phyloP scores from a whole-genome alignment of 2,888 invertebrate species.

The Leptinotarsa tumamoca region DNA sequence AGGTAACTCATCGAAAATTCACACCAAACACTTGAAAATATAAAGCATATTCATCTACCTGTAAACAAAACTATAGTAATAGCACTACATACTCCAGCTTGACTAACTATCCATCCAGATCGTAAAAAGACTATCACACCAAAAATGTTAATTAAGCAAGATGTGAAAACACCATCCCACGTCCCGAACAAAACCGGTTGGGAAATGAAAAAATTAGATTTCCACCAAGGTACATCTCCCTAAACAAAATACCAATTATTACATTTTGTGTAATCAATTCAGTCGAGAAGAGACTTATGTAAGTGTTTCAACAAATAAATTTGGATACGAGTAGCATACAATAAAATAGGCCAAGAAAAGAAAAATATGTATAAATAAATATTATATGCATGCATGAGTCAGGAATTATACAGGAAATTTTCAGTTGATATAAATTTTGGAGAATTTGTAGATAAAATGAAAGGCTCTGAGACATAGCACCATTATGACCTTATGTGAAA shows the following conservation, averaged over 20 bases:
- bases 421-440: no score
- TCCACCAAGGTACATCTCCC: slow-evolving; percentile 94
- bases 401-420: no score
- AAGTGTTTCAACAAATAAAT: no score
- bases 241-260: slow-evolving; percentile 60
- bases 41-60: slow-evolving; percentile 67
- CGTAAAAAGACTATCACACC: slow-evolving; percentile 97
- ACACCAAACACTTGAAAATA: slow-evolving; percentile 2
- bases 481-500: no score
- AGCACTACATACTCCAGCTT: slow-evolving; percentile 86
- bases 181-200: slow-evolving; percentile 96
- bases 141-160: slow-evolving; percentile 96
- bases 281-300: slow-evolving; percentile 14
- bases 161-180: slow-evolving; percentile 98
- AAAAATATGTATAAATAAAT: no score
- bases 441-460: no score
- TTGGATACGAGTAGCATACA: no score
- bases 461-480: no score
- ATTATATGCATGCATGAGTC: no score
- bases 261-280: slow-evolving; percentile 13
- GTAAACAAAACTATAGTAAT: slow-evolving; percentile 85
- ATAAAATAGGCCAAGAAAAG: no score
- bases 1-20: background rate
- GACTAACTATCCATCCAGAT: slow-evolving; percentile 97
- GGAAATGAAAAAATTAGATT: slow-evolving; percentile 95